phyloP scores from a whole-genome alignment of 2,888 invertebrate genomes.

The Troides aeacus region DNA sequence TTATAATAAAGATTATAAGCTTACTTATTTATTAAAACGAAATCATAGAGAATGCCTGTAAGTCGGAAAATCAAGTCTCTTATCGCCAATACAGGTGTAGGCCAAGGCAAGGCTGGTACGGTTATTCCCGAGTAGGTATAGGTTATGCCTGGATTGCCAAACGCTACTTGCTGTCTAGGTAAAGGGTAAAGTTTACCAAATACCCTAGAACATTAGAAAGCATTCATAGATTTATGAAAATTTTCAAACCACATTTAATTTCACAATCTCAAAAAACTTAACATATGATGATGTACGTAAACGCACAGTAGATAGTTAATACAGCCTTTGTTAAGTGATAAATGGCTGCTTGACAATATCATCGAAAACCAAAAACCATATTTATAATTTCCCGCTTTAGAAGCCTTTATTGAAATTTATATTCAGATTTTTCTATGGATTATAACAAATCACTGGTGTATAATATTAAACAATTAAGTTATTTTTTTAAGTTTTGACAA shows the following conservation, averaged over 20 bases:
- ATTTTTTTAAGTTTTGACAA: background rate
- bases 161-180: conserved; percentile 85
- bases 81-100: conserved; percentile 69
- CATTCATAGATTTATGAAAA: background rate
- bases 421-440: background rate
- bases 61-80: conserved; percentile 71
- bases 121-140: conserved; percentile 84
- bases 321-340: no score
- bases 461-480: background rate
- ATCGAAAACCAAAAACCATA: no score
- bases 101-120: conserved; percentile 83
- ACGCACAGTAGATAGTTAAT: no score
- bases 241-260: background rate
- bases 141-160: conserved; percentile 82
- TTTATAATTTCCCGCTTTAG: background rate
- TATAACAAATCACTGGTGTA: background rate
- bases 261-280: background rate
- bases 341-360: no score
- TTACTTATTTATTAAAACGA: conserved; percentile 84
- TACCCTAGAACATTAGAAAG: conserved; percentile 60
- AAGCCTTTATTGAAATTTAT: background rate
- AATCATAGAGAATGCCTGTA: conserved; percentile 82
- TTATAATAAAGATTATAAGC: conserved; percentile 34
- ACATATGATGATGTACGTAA: no score
- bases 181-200: conserved; percentile 84